These are phyloP conservation scores for Forficula auricularia DNA, from an alignment of 1,140 invertebrate species.

Conservation along the genomic window DNA sequence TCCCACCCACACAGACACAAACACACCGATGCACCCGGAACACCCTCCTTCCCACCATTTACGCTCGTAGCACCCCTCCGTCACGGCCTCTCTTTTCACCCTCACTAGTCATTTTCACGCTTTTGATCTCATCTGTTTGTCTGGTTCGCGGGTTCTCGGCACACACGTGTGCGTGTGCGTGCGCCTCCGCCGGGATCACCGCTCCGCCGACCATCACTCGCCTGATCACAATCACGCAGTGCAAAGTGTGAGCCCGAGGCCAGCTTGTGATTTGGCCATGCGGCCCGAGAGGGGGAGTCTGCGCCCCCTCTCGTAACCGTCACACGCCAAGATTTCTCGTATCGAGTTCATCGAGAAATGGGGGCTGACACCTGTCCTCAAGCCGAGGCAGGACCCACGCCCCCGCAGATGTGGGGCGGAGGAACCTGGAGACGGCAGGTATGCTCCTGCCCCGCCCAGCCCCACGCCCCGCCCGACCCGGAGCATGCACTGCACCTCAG, in stretches of 20 bases:
- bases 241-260: slow-evolving; percentile 1
- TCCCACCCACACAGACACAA: no score
- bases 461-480: not conserved
- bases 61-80: no score
- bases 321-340: slow-evolving; percentile 73
- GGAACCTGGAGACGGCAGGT: slow-evolving; percentile 48
- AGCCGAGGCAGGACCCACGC: slow-evolving; percentile 76
- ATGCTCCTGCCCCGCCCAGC: slow-evolving; percentile 14
- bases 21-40: no score
- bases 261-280: slow-evolving; percentile 20
- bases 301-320: slow-evolving; percentile 29
- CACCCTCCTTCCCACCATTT: no score
- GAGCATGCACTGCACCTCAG: not conserved
- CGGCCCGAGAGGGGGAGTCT: slow-evolving; percentile 29
- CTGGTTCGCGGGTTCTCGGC: not conserved
- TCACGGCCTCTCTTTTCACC: no score
- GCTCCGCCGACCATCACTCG: not conserved
- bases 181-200: no score
- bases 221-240: not conserved
- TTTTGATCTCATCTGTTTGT: no score
- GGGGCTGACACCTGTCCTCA: slow-evolving; percentile 87
- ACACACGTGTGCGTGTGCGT: not conserved
- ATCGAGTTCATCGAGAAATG: slow-evolving; percentile 89
- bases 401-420: slow-evolving; percentile 48
- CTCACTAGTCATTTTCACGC: no score